Conservation (phyloP, 2,113 vertebrate genomes). For the Cichladusa arquata region DNA sequence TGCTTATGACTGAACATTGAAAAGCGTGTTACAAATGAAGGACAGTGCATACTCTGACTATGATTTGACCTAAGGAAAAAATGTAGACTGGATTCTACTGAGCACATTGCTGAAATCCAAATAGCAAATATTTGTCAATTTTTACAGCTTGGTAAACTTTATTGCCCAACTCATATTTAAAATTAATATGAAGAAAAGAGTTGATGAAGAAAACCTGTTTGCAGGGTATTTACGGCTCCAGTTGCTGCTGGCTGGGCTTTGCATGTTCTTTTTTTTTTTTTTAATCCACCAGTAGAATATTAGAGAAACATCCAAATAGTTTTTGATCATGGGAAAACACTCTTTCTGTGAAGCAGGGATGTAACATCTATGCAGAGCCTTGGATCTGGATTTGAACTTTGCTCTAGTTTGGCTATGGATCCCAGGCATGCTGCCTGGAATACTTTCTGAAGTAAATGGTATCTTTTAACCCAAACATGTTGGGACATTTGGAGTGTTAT, state of each 20-base stretch:
- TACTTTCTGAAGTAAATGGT: background rate
- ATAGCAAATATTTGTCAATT: background rate
- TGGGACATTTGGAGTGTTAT: background rate
- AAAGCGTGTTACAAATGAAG: background rate
- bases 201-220: constrained; percentile 13
- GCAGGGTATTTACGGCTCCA: background rate
- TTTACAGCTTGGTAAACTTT: background rate
- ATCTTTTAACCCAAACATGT: background rate
- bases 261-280: background rate
- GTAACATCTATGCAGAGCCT: background rate
- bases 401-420: background rate
- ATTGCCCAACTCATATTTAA: background rate
- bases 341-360: background rate
- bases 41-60: background rate
- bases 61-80: background rate
- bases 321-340: fast-evolving
- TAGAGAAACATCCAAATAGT: background rate
- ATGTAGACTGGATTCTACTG: background rate
- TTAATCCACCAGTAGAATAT: background rate
- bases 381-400: background rate
- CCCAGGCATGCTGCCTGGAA: background rate
- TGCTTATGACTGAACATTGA: background rate
- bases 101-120: background rate
- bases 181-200: background rate
- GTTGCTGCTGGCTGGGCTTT: background rate